A percentile compares a stretch with the other conserved stretches of the same genome.
Conservation (phyloP, 2,797 vertebrate species). For the Iguana delicatissima region DNA sequence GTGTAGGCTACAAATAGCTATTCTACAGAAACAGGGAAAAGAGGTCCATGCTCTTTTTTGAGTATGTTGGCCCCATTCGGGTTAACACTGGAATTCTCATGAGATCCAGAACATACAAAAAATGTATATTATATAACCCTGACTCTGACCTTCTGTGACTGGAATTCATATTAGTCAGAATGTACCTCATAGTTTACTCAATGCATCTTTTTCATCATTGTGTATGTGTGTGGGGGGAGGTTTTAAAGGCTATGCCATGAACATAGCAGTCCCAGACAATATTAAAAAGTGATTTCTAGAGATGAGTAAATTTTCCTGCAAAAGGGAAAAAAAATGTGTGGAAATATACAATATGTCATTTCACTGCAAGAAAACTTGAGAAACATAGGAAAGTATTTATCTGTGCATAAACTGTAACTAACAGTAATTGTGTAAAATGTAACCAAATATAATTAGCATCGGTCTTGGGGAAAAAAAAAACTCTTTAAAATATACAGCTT, state of each 20-base stretch:
- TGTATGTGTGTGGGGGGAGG: too few species aligned
- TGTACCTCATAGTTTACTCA: too few species aligned
- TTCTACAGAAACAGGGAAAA: too few species aligned
- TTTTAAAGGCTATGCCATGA: background rate
- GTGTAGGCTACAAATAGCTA: too few species aligned
- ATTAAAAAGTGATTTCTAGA: background rate
- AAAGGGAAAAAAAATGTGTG: background rate
- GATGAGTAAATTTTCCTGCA: background rate
- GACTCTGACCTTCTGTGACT: too few species aligned
- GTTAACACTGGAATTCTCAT: too few species aligned
- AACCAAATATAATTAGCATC: conserved; percentile 34
- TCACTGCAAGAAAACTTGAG: conserved; percentile 37
- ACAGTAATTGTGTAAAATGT: conserved; percentile 30
- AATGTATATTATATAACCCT: too few species aligned
- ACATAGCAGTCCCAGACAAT: background rate
- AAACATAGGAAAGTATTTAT: conserved; percentile 44
- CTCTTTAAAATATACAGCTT: conserved; percentile 38
- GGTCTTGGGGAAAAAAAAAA: background rate
- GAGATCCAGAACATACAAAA: too few species aligned
- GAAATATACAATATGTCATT: background rate
- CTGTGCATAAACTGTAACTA: conserved; percentile 40
- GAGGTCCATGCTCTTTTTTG: too few species aligned
- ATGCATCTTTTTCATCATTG: too few species aligned
- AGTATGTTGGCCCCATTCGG: too few species aligned
- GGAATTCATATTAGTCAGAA: too few species aligned